These are phyloP conservation scores for Hippopotamyrus pictus DNA, from an alignment of 2,797 vertebrate genomes.

Conservation along the genomic window DNA sequence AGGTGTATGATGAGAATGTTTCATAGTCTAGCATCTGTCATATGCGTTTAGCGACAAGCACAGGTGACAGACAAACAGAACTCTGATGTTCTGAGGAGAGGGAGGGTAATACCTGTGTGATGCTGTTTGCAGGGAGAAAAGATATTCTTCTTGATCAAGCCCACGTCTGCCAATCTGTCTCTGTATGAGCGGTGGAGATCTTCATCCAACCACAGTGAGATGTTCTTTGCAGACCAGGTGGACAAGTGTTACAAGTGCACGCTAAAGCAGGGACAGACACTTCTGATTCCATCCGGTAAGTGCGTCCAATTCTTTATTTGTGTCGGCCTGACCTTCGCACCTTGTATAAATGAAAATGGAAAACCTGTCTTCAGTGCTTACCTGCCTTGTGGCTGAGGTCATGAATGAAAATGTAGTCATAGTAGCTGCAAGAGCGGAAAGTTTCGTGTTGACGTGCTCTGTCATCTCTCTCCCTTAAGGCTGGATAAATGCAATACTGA, in stretches of 20 bases:
- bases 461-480: conserved; percentile 58
- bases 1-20: not conserved
- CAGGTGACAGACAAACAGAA: not conserved
- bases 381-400: not conserved
- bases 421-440: not conserved
- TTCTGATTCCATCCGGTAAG: conserved; percentile 95
- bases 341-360: not conserved
- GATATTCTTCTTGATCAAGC: conserved; percentile 98
- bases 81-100: not conserved
- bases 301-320: not conserved
- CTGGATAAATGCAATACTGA: conserved; percentile 96
- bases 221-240: conserved; percentile 99
- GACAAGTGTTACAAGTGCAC: conserved; percentile 97
- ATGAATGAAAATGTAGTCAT: not conserved
- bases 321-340: not conserved
- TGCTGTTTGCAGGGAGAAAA: conserved; percentile 79
- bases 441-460: not conserved
- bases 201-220: conserved; percentile 91
- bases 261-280: conserved; percentile 92
- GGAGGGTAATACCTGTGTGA: not conserved
- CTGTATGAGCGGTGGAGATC: conserved; percentile 95
- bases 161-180: conserved; percentile 92
- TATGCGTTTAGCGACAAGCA: not conserved
- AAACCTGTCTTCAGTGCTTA: not conserved
- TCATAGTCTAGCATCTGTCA: not conserved